phyloP scores from a whole-genome alignment of 2,113 vertebrate species.

The Glareola pratincola region DNA sequence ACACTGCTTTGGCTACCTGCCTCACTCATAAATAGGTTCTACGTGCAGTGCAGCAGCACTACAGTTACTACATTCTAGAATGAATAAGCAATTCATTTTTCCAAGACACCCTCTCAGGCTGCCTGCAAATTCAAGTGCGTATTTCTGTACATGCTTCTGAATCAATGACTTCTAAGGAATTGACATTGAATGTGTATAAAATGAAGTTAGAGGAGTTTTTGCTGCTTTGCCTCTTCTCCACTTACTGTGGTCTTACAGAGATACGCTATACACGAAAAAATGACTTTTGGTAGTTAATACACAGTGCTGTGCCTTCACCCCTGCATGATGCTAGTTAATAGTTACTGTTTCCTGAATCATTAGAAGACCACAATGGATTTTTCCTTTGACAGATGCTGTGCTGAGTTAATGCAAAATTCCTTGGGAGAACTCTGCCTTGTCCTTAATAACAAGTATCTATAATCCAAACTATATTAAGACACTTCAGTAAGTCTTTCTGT shows the following conservation, averaged over 20 bases:
- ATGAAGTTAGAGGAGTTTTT: not conserved
- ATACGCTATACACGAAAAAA: not conserved
- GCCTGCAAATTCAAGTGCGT: not conserved
- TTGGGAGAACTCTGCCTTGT: not conserved
- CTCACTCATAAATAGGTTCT: not conserved
- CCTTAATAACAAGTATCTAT: not conserved
- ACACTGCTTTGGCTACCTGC: not conserved
- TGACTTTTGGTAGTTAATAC: fast-evolving
- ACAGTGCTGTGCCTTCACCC: not conserved
- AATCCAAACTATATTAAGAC: not conserved
- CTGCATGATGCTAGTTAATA: not conserved
- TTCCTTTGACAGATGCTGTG: not conserved
- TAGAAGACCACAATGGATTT: not conserved
- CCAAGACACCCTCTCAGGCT: not conserved
- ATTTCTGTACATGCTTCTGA: not conserved
- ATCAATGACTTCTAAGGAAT: not conserved
- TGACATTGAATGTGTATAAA: fast-evolving
- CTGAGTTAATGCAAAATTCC: not conserved
- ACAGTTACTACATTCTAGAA: not conserved
- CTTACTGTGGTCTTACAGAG: too few species aligned
- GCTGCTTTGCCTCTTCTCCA: not conserved
- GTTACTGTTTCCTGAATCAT: not conserved
- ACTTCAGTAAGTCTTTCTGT: not conserved
- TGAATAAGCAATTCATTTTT: not conserved
- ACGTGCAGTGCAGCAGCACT: not conserved